Evolutionary conservation across 2,113 vertebrate genomes (phyloP).

Genomic region (Archilochus colubris): DNA sequence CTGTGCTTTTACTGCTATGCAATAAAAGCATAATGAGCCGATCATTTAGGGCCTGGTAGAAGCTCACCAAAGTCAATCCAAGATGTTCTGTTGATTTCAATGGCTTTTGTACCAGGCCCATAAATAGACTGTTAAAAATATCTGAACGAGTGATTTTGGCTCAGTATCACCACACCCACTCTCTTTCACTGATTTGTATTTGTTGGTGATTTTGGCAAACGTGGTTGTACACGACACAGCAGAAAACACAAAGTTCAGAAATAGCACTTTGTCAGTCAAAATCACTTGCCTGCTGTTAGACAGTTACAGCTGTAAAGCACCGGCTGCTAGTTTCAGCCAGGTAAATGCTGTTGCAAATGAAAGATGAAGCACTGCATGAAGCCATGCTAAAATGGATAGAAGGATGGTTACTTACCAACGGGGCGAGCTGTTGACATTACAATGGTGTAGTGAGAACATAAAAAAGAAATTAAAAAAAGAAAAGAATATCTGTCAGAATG

Average conservation of each 20-base stretch:
- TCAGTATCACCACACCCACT: neutral
- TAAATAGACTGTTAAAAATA: neutral
- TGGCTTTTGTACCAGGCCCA: neutral
- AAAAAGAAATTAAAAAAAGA: slow-evolving; percentile 84
- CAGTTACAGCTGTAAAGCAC: slow-evolving; percentile 8
- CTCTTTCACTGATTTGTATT: neutral
- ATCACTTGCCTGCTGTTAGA: slow-evolving; percentile 30
- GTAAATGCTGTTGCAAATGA: slow-evolving; percentile 69
- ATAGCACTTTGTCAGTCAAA: slow-evolving; percentile 21
- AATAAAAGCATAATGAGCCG: slow-evolving; percentile 39
- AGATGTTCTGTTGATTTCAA: neutral
- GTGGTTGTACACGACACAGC: neutral
- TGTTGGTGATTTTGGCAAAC: neutral
- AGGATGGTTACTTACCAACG: slow-evolving; percentile 99
- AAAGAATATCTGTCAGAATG: slow-evolving; percentile 92
- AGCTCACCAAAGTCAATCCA: neutral
- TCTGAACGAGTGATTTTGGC: slow-evolving; percentile 1
- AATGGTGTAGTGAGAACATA: slow-evolving; percentile 94
- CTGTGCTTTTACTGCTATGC: slow-evolving; percentile 12
- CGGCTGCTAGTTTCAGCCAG: slow-evolving; percentile 36
- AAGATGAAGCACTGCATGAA: slow-evolving; percentile 79
- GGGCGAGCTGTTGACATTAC: slow-evolving; percentile 97
- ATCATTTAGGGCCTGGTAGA: neutral
- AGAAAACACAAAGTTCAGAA: slow-evolving; percentile 40
- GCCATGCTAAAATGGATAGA: slow-evolving; percentile 90